These are phyloP conservation scores for Zaprionus tsacasi DNA, from an alignment of 1,140 invertebrate genomes.

Conservation along the genomic window DNA sequence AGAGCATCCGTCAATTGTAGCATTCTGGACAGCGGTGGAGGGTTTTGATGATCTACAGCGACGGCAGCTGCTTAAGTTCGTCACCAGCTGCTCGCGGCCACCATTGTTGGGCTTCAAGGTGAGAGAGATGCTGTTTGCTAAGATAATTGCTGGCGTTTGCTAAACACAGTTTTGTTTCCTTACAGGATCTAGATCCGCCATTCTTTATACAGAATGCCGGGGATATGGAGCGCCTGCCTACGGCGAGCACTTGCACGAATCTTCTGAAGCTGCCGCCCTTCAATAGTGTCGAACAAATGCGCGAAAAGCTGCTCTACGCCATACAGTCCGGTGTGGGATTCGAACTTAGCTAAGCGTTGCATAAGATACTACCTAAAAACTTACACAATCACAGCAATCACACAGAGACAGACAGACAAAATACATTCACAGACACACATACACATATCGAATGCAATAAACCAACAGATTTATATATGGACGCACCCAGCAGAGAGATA, in stretches of 20 bases:
- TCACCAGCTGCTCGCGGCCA: slow-evolving; percentile 98
- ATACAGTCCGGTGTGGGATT: slow-evolving; percentile 98
- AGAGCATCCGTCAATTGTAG: slow-evolving; percentile 90
- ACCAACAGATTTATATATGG: slow-evolving; percentile 28
- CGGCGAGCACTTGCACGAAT: slow-evolving; percentile 99
- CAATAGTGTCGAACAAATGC: slow-evolving; percentile 90
- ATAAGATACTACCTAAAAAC: neutral
- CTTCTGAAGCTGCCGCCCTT: slow-evolving; percentile 97
- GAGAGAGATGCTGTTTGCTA: slow-evolving; percentile 28
- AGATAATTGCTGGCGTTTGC: neutral
- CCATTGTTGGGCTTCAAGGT: slow-evolving; percentile 98
- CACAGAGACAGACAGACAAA: slow-evolving; percentile 4
- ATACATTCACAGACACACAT: slow-evolving; percentile 1
- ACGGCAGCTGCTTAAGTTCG: slow-evolving; percentile 96
- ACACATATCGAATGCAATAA: slow-evolving; percentile 60
- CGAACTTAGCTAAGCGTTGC: slow-evolving; percentile 92
- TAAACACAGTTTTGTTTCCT: slow-evolving; percentile 31
- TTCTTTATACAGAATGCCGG: slow-evolving; percentile 98
- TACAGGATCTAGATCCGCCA: slow-evolving; percentile 95
- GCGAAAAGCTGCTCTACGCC: slow-evolving; percentile 95
- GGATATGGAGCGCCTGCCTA: slow-evolving; percentile 93
- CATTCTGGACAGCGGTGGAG: slow-evolving; percentile 94
- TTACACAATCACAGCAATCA: neutral
- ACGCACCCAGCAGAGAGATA: slow-evolving; percentile 21
- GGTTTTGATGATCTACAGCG: slow-evolving; percentile 93